Base-by-base conservation (phyloP, 2,797 vertebrate genomes). In the Hypotaenidia okinawae region DNA sequence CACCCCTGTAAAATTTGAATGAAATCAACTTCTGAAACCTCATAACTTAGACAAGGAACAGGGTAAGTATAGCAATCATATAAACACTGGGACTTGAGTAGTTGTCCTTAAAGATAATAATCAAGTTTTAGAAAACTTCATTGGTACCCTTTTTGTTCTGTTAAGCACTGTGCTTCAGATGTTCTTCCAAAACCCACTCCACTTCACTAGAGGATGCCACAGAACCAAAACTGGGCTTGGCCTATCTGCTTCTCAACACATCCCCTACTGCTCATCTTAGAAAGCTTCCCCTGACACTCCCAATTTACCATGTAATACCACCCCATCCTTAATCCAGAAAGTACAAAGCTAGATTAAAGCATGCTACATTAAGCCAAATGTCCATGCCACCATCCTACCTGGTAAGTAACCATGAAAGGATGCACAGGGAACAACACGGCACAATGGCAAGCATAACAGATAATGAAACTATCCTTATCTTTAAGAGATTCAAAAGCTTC, bases 1-100 rank as follows among this genome's bases (percentile, higher is more conserved):
- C 67, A 95, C 17, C 11, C 80, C 96, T 96, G 94, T 33, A 94
- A 95, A 94, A 96, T 94, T 62, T 45, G 67, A 94, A 84, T 73
- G 6, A 89, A 89, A 89, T 96, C 68, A 94, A 10, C 37, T 89
- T 91, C 49, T 57, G 55, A 88, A 84, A 54, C 11, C 23, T 89
- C 41, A 12, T 9, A 84, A 77, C 37, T 24, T 27, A 61, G 43
- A 62, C 62, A 93, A 91, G 33, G 41, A 91, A 72, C 35, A 57
- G 51, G 10, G 11, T 45, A 91, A 74, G 8, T 8, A 7, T 28
- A 84, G 84, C 47, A 32, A 43, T 32, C 51, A 74, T 4, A 51
- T 12, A 64, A 94, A 87, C 24, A 32, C 0, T 62, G 51, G 39
- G 39, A 32, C 39, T 72, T 69, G 28, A 30, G 9, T 92, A 18